Evolutionary conservation across 1,140 invertebrate genomes (phyloP), one percentile per base, ranked within the genome.

Genomic region (Drosophila nikananu): DNA sequence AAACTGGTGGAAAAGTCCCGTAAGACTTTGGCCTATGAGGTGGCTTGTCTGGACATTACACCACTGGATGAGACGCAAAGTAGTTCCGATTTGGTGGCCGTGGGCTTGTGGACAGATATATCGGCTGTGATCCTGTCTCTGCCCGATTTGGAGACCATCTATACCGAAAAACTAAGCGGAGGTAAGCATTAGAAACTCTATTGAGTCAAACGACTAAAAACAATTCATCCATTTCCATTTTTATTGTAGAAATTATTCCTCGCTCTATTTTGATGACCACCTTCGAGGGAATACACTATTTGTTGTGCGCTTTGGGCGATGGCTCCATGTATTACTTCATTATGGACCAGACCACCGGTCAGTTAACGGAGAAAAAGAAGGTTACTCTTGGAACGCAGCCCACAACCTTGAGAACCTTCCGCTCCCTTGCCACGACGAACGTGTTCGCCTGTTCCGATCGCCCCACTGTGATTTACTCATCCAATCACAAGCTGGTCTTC

Each of bases 401-500:
- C 5, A 99, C 98, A 2, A 97, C 98, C 44, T 94, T 99, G 62
- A 95, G 96, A 77, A 98, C 97, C 19, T 99, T 99, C 91, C 94
- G 96, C 75, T 98, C 98, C 5, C 94, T 98, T 49, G 97, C 97
- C 10, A 98, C 98, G 0, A 98, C 97, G 17, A 99, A 99, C 94
- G 98, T 99, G 5, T 99, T 99, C 94, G 99, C 98, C 13, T 99
- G 99, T 92, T 99, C 98, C 1, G 99, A 99, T 93, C 95, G 99
- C 54, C 99, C 99, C 0, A 99, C 99, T 1, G 99, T 99, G 3
- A 99, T 99, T 77, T 99, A 99, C 94, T 99, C 98, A 10, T 99
- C 98, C 10, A 99, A 99, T 94, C 98, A 99, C 92, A 99, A 99
- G 94, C 94, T 99, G 5, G 98, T 99, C 0, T 99, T 99, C 94